Conservation (phyloP, 2,888 invertebrate genomes). For the Mythimna vitellina region DNA sequence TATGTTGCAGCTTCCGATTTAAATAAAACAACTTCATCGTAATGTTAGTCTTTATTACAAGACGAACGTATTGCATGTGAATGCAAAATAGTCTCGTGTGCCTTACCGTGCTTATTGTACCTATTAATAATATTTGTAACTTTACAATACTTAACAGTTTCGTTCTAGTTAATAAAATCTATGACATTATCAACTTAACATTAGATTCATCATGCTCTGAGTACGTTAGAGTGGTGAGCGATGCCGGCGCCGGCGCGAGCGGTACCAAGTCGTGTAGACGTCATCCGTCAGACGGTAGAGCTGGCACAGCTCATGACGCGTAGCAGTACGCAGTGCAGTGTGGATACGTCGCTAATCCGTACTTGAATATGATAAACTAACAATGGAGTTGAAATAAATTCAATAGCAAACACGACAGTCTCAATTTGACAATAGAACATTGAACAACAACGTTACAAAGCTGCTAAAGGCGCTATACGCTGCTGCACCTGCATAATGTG, state of each 20-base stretch:
- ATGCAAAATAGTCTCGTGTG: conserved; percentile 68
- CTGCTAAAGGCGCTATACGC: neutral
- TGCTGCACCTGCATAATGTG: neutral
- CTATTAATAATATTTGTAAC: conserved; percentile 58
- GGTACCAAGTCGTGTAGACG: neutral
- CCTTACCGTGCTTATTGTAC: conserved; percentile 67
- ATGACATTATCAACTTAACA: conserved; percentile 47
- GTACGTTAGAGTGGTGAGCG: conserved; percentile 30
- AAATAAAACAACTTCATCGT: conserved; percentile 55
- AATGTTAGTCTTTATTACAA: conserved; percentile 66
- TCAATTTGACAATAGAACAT: neutral
- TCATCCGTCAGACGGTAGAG: too few species aligned
- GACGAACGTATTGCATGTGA: conserved; percentile 63
- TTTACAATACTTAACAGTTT: conserved; percentile 62
- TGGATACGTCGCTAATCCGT: neutral
- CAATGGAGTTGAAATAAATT: neutral
- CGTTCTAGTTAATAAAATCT: conserved; percentile 56
- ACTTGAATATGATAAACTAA: neutral
- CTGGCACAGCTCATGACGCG: too few species aligned
- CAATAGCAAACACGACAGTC: neutral
- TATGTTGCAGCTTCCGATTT: too few species aligned
- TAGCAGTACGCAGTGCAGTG: neutral
- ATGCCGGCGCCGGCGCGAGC: conserved; percentile 16
- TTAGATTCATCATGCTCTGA: conserved; percentile 39
- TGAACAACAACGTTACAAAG: neutral